These are phyloP conservation scores for Anguilla rostrata DNA, from an alignment of 2,113 vertebrate species.

Conservation along the genomic window DNA sequence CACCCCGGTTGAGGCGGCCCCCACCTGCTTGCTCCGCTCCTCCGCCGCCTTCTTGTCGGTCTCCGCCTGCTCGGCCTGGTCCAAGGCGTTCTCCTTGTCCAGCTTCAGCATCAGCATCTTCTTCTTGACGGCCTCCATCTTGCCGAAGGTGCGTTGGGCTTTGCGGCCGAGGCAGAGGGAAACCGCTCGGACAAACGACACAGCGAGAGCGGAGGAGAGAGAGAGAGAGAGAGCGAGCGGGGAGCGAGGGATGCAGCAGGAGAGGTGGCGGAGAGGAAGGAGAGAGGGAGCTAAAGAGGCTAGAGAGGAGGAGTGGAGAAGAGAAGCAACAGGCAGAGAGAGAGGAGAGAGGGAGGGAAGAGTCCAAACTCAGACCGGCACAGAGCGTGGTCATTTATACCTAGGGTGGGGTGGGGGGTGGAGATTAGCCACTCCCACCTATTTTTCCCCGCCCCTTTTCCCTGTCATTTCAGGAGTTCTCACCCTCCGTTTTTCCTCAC, in stretches of 20 bases:
- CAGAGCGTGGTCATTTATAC: slow-evolving; percentile 52
- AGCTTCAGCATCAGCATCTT: slow-evolving; percentile 97
- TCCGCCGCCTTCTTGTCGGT: slow-evolving; percentile 90
- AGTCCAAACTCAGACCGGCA: slow-evolving; percentile 40
- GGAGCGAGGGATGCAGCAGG: not conserved
- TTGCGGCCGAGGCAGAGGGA: not conserved
- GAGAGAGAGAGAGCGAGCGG: not conserved
- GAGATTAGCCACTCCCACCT: slow-evolving; percentile 41
- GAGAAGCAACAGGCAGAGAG: slow-evolving; percentile 31
- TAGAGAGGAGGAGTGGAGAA: not conserved
- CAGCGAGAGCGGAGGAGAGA: not conserved
- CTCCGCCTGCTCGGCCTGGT: slow-evolving; percentile 90
- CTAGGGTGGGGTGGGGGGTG: not conserved
- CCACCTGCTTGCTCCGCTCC: slow-evolving; percentile 91
- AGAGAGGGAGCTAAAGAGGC: not conserved
- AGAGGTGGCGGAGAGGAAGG: not conserved
- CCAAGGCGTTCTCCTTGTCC: slow-evolving; percentile 94
- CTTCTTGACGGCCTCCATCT: slow-evolving; percentile 97
- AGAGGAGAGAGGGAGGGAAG: slow-evolving; percentile 21
- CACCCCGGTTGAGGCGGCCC: fast-evolving
- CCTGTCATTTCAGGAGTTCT: not conserved
- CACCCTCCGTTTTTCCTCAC: not conserved
- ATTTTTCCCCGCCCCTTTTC: slow-evolving; percentile 2
- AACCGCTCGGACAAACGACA: not conserved
- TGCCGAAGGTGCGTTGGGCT: slow-evolving; percentile 37